Evolutionary conservation across 2,113 vertebrate species (phyloP).

Genomic region (Saguinus imperator): DNA sequence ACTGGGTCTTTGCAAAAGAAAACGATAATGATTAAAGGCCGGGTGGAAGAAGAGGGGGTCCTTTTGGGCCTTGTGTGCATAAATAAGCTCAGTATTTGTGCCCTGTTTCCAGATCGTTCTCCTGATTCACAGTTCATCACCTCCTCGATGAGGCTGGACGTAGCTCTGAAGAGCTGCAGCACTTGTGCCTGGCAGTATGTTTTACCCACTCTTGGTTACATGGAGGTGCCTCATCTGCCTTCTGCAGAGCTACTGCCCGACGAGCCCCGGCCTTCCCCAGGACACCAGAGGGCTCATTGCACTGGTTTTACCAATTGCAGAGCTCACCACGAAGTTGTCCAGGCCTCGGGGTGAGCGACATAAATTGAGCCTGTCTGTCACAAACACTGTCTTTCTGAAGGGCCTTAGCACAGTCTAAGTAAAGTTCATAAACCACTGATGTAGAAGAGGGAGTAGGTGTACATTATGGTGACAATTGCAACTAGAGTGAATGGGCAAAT

Average conservation of each 20-base stretch:
- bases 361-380: neutral
- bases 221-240: neutral
- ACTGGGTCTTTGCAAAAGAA: neutral
- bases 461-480: neutral
- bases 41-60: neutral
- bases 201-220: no score
- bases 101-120: neutral
- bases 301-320: neutral
- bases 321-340: neutral
- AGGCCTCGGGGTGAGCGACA: no score
- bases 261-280: neutral
- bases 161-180: neutral
- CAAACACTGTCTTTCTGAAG: neutral
- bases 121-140: neutral
- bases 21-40: neutral
- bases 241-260: neutral
- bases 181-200: accelerated
- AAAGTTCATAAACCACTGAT: neutral
- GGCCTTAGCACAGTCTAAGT: neutral
- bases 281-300: accelerated
- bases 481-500: neutral
- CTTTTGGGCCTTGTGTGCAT: neutral
- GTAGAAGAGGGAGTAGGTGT: neutral
- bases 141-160: neutral
- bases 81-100: neutral